phyloP scores from a whole-genome alignment of 2,888 invertebrate genomes.

The Trisateles emortualis region DNA sequence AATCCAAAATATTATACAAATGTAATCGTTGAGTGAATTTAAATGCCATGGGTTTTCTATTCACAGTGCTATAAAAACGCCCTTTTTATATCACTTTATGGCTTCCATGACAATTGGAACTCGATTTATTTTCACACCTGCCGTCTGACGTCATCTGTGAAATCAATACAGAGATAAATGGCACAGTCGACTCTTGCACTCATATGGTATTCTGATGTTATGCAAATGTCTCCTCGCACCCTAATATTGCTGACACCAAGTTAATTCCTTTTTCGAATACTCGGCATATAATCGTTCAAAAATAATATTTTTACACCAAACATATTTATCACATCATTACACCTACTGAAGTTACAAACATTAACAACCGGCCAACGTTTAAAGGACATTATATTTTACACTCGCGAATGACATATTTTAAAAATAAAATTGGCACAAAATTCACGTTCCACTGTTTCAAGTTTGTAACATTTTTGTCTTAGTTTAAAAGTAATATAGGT shows the following conservation, averaged over 20 bases:
- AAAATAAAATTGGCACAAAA: constrained; percentile 24
- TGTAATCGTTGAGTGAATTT: neutral
- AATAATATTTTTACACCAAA: constrained; percentile 23
- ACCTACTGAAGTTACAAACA: constrained; percentile 16
- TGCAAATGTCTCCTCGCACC: constrained; percentile 21
- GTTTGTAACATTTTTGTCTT: constrained; percentile 6
- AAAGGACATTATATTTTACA: constrained; percentile 32
- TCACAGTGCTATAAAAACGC: neutral
- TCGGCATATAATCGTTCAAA: constrained; percentile 21
- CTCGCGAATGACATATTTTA: constrained; percentile 21
- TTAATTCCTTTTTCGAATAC: constrained; percentile 16
- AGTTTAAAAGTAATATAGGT: neutral
- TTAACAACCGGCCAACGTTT: constrained; percentile 13
- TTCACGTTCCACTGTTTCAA: constrained; percentile 6
- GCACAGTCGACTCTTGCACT: constrained; percentile 11
- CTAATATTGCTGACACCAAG: constrained; percentile 5
- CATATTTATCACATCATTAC: constrained; percentile 33
- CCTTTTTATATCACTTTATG: constrained; percentile 7
- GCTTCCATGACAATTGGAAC: constrained; percentile 5
- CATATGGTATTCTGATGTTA: constrained; percentile 25
- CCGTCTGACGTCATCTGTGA: constrained; percentile 22
- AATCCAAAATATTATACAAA: neutral
- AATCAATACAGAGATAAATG: constrained; percentile 32
- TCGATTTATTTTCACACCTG: constrained; percentile 23
- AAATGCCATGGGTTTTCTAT: neutral